Evolutionary conservation across 2,888 invertebrate species (phyloP).

Genomic region (Noctua comes): DNA sequence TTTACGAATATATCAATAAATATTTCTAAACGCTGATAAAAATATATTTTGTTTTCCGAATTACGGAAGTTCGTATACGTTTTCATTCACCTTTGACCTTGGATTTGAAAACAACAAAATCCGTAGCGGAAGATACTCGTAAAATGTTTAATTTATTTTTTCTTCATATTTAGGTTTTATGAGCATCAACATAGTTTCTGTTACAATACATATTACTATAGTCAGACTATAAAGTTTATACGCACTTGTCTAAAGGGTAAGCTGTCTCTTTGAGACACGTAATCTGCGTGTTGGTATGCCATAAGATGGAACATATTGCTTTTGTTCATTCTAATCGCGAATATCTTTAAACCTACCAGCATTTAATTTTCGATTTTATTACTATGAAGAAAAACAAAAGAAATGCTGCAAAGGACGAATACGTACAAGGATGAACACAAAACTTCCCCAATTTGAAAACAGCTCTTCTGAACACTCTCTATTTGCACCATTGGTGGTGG

Average conservation of each 20-base stretch:
- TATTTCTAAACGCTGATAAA: background rate
- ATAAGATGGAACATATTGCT: background rate
- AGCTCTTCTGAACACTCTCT: background rate
- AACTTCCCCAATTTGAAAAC: background rate
- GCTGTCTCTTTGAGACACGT: background rate
- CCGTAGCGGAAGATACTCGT: constrained; percentile 13
- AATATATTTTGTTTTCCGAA: constrained; percentile 13
- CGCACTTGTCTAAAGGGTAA: background rate
- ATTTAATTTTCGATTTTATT: background rate
- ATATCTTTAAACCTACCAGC: background rate
- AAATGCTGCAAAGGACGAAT: background rate
- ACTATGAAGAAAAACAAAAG: background rate
- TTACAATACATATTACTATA: background rate
- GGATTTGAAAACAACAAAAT: constrained; percentile 18
- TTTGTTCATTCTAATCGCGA: background rate
- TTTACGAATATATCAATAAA: constrained; percentile 1
- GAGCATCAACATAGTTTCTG: background rate
- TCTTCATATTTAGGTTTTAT: constrained; percentile 4
- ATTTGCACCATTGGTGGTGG: background rate
- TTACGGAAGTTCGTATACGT: constrained; percentile 30
- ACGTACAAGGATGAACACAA: no score
- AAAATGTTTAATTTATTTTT: constrained; percentile 11
- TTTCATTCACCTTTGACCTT: constrained; percentile 46
- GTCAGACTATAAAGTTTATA: background rate
- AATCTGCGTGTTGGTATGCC: background rate